Percentiles rank a stretch among this genome's conserved stretches.
phyloP scores from a whole-genome alignment of 1,140 invertebrate genomes.

The Helicoverpa armigera region DNA sequence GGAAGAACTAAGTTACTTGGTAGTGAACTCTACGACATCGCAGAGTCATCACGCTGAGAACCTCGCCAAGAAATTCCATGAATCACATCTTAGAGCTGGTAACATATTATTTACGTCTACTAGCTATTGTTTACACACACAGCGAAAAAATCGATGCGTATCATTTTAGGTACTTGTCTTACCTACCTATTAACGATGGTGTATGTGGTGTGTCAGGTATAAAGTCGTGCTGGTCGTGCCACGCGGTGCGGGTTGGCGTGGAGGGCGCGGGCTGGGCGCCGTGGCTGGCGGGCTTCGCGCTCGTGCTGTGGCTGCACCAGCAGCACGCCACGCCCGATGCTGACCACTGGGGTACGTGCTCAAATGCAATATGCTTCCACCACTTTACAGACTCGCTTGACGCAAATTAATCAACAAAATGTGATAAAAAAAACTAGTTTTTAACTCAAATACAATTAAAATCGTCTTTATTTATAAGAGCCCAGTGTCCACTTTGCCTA shows the following conservation, averaged over 20 bases:
- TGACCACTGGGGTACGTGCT: neutral
- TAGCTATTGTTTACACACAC: no score
- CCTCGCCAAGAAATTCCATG: constrained; percentile 57
- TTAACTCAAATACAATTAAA: no score
- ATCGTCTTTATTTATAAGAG: no score
- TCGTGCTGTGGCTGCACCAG: constrained; percentile 86
- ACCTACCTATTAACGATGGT: no score
- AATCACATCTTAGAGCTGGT: constrained; percentile 62
- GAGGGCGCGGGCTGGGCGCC: constrained; percentile 88
- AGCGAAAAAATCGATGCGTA: no score
- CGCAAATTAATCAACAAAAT: no score
- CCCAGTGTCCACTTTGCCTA: no score
- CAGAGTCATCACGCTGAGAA: constrained; percentile 64
- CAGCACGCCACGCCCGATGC: constrained; percentile 29
- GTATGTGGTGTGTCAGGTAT: constrained; percentile 60
- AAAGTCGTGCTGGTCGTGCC: constrained; percentile 85
- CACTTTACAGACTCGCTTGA: neutral
- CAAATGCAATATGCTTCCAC: neutral
- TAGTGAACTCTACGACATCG: constrained; percentile 50
- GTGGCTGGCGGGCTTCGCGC: constrained; percentile 89
- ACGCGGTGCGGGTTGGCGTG: constrained; percentile 86
- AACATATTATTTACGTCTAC: no score
- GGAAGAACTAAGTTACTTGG: constrained; percentile 53
- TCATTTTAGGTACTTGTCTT: no score
- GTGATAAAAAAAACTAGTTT: no score